Evolutionary conservation across 64 coral and sea anemone genomes (phyloP).

Genomic region (Dendronephthya gigantea): DNA sequence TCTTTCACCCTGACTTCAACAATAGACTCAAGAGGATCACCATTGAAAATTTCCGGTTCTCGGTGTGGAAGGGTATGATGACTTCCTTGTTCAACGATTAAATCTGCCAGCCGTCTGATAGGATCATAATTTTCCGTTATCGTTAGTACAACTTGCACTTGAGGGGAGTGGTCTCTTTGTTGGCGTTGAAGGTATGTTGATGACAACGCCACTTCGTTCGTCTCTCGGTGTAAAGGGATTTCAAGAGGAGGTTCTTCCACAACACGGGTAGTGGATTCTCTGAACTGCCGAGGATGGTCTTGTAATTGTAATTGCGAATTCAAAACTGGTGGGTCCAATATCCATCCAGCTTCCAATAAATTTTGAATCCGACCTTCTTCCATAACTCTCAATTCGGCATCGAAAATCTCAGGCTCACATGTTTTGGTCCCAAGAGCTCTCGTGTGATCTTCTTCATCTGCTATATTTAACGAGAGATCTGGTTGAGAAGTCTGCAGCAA

Average conservation of each 20-base stretch:
- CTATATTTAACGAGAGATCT: neutral
- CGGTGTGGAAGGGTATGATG: neutral
- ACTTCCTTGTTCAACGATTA: neutral
- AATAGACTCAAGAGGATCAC: constrained; percentile 26
- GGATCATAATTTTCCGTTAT: neutral
- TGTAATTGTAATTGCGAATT: no score
- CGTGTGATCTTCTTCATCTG: neutral
- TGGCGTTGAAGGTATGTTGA: no score
- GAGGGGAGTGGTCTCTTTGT: neutral
- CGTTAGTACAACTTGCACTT: neutral
- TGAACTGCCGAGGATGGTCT: neutral
- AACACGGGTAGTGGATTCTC: no score
- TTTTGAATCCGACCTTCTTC: neutral
- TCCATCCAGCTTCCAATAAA: neutral
- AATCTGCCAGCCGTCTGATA: neutral
- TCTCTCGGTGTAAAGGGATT: no score
- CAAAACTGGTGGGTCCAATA: neutral
- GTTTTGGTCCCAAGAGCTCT: neutral
- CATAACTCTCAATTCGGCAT: neutral
- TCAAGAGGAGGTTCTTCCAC: no score
- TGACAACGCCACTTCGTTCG: no score
- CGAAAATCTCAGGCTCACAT: neutral
- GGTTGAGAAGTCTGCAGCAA: neutral
- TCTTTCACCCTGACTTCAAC: constrained; percentile 27
- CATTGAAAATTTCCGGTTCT: constrained; percentile 27